These are phyloP conservation scores for Callithrix jacchus DNA, from an alignment of 2,113 vertebrate genomes.

Conservation along the genomic window DNA sequence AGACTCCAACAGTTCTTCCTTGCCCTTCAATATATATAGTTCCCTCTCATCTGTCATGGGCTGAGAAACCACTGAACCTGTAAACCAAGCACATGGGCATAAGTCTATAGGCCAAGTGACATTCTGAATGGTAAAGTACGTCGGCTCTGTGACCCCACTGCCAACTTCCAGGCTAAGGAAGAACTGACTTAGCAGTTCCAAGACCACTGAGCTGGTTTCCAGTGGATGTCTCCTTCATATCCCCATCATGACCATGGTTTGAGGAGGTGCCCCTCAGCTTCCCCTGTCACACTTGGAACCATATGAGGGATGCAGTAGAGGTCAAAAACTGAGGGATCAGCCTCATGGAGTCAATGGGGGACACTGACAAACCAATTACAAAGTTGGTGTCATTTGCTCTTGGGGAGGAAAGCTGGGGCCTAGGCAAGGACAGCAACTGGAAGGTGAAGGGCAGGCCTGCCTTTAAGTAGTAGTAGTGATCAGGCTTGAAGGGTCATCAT, in stretches of 20 bases:
- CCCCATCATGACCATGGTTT: too few species aligned
- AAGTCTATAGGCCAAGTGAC: not conserved
- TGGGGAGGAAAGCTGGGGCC: not conserved
- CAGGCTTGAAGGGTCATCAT: constrained; percentile 96
- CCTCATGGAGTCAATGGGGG: not conserved
- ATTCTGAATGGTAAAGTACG: not conserved
- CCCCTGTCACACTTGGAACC: not conserved
- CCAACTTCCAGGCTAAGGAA: not conserved
- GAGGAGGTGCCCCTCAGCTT: not conserved
- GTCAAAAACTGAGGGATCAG: not conserved
- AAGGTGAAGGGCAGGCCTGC: constrained; percentile 49
- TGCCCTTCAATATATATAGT: not conserved
- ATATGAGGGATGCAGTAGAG: not conserved
- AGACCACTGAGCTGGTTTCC: too few species aligned
- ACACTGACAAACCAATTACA: not conserved
- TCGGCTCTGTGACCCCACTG: not conserved
- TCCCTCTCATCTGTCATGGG: not conserved
- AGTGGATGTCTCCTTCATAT: too few species aligned
- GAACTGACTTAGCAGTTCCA: too few species aligned
- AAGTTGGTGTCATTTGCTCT: constrained; percentile 51
- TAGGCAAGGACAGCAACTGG: not conserved
- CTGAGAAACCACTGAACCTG: not conserved
- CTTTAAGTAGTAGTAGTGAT: constrained; percentile 96
- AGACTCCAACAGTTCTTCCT: not conserved
- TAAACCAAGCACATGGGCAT: not conserved